Evolutionary conservation across 1,140 invertebrate genomes (phyloP).

Genomic region (Bradysia coprophila): DNA sequence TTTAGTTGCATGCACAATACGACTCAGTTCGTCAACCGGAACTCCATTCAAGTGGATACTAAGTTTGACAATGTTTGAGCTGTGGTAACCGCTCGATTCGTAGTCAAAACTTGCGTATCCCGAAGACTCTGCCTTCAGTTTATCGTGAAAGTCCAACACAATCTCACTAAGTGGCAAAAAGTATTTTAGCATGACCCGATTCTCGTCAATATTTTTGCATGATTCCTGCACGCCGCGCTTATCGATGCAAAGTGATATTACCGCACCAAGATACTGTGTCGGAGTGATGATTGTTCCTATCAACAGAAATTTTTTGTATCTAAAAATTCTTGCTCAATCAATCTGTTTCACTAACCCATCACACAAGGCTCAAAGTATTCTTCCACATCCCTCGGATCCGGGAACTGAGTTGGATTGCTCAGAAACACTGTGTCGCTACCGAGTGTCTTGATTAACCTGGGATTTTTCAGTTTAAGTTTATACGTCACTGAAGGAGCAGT

Average conservation of each 20-base stretch:
- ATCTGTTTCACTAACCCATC: constrained; percentile 24
- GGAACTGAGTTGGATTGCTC: constrained; percentile 72
- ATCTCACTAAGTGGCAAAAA: constrained; percentile 83
- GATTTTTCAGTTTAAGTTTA: constrained; percentile 49
- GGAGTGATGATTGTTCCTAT: constrained; percentile 78
- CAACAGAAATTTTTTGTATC: constrained; percentile 9
- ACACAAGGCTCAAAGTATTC: constrained; percentile 81
- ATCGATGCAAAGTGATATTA: constrained; percentile 56
- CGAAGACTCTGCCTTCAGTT: constrained; percentile 71
- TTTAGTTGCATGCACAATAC: constrained; percentile 56
- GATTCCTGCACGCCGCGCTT: constrained; percentile 58
- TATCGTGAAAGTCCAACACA: constrained; percentile 87
- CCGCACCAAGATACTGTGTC: constrained; percentile 43
- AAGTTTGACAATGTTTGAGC: constrained; percentile 38
- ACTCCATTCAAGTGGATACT: constrained; percentile 64
- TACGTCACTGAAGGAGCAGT: constrained; percentile 92
- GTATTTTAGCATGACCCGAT: constrained; percentile 63
- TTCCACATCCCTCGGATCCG: constrained; percentile 40
- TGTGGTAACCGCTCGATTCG: constrained; percentile 72
- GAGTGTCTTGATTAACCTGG: constrained; percentile 40
- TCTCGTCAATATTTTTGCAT: constrained; percentile 61
- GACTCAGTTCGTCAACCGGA: constrained; percentile 71
- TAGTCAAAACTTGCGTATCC: constrained; percentile 98
- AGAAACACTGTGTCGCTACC: constrained; percentile 44
- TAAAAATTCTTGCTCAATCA: constrained; percentile 1